Percentiles rank a stretch among this genome's conserved stretches.
phyloP scores from a whole-genome alignment of 2,888 invertebrate species.

The Sialis fuliginosa region DNA sequence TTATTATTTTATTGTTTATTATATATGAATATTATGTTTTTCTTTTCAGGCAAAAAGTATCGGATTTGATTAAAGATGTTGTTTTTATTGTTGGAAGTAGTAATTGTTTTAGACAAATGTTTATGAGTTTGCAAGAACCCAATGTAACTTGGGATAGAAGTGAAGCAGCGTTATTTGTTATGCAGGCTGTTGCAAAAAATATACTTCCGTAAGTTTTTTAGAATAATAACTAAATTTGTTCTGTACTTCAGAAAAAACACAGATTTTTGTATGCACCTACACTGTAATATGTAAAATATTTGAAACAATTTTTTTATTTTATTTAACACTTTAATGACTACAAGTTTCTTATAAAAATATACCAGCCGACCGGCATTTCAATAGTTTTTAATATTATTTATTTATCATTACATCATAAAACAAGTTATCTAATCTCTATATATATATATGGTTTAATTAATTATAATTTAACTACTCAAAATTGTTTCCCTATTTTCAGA shows the following conservation, averaged over 20 bases:
- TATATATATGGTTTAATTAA: too few relatives aligned
- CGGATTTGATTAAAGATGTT: slow-evolving; percentile 89
- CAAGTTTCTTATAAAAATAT: too few relatives aligned
- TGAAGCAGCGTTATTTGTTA: slow-evolving; percentile 86
- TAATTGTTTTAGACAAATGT: slow-evolving; percentile 84
- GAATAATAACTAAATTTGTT: slow-evolving; percentile 4
- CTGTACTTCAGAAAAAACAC: too few relatives aligned
- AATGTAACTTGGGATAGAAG: slow-evolving; percentile 78
- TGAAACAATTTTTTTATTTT: not conserved
- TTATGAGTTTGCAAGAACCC: slow-evolving; percentile 51
- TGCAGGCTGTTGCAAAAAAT: slow-evolving; percentile 90
- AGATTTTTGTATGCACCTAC: too few relatives aligned
- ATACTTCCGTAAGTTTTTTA: slow-evolving; percentile 65
- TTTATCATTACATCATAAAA: too few relatives aligned
- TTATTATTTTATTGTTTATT: too few relatives aligned
- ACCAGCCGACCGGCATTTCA: too few relatives aligned
- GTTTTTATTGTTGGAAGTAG: slow-evolving; percentile 91
- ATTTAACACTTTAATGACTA: too few relatives aligned
- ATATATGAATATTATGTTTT: too few relatives aligned
- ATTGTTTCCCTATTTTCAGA: slow-evolving; percentile 28
- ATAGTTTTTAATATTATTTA: too few relatives aligned
- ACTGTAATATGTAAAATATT: too few relatives aligned
- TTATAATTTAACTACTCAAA: not conserved
- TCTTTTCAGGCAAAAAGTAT: slow-evolving; percentile 51
- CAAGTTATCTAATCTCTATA: too few relatives aligned